These are phyloP conservation scores for Terrapene triunguis DNA, from an alignment of 2,113 vertebrate genomes.

Conservation along the genomic window DNA sequence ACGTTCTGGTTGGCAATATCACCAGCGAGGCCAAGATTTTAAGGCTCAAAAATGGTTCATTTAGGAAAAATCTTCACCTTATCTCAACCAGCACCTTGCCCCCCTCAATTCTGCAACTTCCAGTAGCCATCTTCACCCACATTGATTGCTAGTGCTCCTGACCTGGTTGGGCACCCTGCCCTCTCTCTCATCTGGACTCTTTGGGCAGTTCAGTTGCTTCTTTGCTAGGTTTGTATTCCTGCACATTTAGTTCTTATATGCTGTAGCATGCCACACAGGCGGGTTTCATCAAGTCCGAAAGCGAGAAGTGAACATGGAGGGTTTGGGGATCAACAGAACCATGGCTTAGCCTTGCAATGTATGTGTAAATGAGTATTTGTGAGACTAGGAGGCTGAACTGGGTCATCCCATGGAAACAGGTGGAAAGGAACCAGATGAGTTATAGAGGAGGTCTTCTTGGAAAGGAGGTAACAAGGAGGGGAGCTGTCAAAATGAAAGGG, in stretches of 20 bases:
- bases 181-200: not conserved
- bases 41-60: not conserved
- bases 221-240: not conserved
- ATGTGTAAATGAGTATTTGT: not conserved
- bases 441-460: not conserved
- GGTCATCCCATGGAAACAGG: not conserved
- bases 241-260: rapidly evolving
- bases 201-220: not conserved
- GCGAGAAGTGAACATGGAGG: rapidly evolving
- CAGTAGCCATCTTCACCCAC: not conserved
- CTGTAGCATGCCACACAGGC: rapidly evolving
- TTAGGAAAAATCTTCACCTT: not conserved
- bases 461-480: not conserved
- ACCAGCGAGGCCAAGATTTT: not conserved
- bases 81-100: not conserved
- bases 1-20: not conserved
- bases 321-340: not conserved
- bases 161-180: not conserved
- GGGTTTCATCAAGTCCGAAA: not conserved
- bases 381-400: not conserved
- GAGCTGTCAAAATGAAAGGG: not conserved
- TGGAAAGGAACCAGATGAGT: not conserved
- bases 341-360: not conserved
- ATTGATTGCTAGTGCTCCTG: not conserved
- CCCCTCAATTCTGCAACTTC: no score